A percentile compares a stretch with the other conserved stretches of the same genome.
These are phyloP conservation scores for Drosophila kohkoa DNA, from an alignment of 1,140 invertebrate species.

Conservation along the genomic window DNA sequence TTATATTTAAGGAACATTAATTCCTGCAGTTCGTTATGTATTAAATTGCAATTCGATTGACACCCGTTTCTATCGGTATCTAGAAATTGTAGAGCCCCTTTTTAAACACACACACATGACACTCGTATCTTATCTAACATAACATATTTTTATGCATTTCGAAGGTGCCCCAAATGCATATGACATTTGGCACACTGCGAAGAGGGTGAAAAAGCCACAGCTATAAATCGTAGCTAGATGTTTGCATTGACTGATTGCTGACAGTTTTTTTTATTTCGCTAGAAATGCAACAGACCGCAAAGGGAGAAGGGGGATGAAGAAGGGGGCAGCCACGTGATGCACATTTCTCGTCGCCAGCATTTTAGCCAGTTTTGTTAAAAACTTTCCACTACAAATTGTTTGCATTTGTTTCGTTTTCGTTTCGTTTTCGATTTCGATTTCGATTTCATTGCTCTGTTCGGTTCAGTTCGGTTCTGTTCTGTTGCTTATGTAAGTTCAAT, in stretches of 20 bases:
- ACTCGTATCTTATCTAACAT: slow-evolving; percentile 27
- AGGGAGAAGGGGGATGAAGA: neutral
- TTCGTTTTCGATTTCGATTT: slow-evolving; percentile 13
- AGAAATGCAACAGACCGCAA: slow-evolving; percentile 31
- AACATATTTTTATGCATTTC: slow-evolving; percentile 1
- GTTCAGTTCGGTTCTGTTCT: slow-evolving; percentile 31
- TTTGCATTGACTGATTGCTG: slow-evolving; percentile 25
- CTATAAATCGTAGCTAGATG: slow-evolving; percentile 1
- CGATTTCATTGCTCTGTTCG: slow-evolving; percentile 7
- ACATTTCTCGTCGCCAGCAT: slow-evolving; percentile 33
- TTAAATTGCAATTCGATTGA: slow-evolving; percentile 24
- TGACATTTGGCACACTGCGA: slow-evolving; percentile 8
- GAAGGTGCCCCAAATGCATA: slow-evolving; percentile 24
- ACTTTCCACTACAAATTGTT: slow-evolving; percentile 73
- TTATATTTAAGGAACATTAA: too few species aligned
- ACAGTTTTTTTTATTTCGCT: slow-evolving; percentile 36
- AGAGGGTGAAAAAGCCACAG: neutral
- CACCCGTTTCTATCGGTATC: neutral
- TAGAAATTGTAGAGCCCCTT: slow-evolving; percentile 17
- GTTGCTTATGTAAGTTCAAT: slow-evolving; percentile 79
- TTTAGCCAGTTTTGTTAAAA: slow-evolving; percentile 63
- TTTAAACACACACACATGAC: too few species aligned
- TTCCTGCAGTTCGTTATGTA: neutral
- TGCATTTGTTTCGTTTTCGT: slow-evolving; percentile 37
- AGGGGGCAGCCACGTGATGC: slow-evolving; percentile 50